Percentiles rank a stretch among this genome's conserved stretches.
These are phyloP conservation scores for Nasua narica DNA, from an alignment of 2,797 vertebrate species.

Conservation along the genomic window DNA sequence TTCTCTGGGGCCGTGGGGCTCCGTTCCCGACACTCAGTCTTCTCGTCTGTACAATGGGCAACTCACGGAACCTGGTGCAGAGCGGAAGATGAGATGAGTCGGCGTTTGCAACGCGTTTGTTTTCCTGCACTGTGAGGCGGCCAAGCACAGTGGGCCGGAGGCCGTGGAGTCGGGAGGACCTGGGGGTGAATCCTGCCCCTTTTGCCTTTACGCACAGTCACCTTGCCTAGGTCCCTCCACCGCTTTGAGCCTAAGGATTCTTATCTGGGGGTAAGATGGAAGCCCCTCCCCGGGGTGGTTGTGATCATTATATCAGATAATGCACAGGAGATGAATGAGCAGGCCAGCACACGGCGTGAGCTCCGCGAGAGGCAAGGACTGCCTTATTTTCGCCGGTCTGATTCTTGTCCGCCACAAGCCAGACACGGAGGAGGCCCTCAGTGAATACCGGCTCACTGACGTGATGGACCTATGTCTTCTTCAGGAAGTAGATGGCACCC, in stretches of 20 bases:
- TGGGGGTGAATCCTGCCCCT: no score
- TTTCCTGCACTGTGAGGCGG: neutral
- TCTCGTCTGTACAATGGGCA: neutral
- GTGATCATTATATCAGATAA: neutral
- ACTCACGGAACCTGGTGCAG: accelerated
- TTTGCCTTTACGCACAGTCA: neutral
- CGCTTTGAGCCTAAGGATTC: neutral
- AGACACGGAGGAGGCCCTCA: neutral
- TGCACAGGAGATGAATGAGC: neutral
- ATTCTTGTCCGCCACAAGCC: neutral
- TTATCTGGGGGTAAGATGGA: neutral
- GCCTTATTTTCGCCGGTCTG: neutral
- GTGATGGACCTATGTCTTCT: neutral
- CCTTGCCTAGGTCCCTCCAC: neutral
- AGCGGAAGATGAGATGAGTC: neutral
- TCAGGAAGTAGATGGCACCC: neutral
- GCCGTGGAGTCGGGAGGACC: neutral
- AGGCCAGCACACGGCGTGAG: neutral
- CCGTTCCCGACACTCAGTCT: neutral
- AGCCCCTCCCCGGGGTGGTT: neutral
- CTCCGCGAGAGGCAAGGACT: neutral
- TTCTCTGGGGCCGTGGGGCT: neutral
- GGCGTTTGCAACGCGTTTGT: neutral
- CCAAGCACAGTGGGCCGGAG: neutral
- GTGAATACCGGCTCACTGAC: accelerated